Base-by-base conservation (phyloP, 2,113 vertebrate genomes). In the Melanostigma gelatinosum region DNA sequence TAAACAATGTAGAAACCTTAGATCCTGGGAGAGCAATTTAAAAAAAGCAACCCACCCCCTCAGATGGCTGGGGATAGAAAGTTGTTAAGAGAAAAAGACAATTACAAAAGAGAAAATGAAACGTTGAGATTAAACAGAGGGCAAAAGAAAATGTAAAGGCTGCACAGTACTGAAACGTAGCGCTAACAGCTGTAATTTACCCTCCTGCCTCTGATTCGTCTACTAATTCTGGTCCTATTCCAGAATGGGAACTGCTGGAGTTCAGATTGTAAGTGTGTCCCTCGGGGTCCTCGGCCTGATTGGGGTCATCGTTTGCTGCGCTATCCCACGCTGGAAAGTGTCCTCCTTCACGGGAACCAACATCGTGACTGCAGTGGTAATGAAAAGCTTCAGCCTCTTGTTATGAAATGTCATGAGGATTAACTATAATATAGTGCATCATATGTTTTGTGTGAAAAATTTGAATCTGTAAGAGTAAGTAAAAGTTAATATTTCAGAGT, bases 361-460 rank as follows among this genome's bases (percentile, higher is more conserved):
- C 85, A 96, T 96, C 7, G 87, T 96, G 58, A 95, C 91, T 3
- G 94, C 95, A 9, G 93, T 95, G 95, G 95, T 95, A 92, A 76
- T 1, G 6, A 83, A 13, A 64, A 40, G 34, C 62, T 40, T 4
- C 44, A 58, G 57, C 29, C 57, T 16, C 4, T 58, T 22, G 48
- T 22, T 50, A 50, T 50, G 48, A 50, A 2, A 20, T 18, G 18
- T 22, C 48, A 50, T 50, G 18, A 34, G 34, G 34, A 34, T 34
- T 34, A 34, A 34, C 34, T 34, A 34, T 34, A 34, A 34, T 34
- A 34, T 34, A 34, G 34, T 34, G 34, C 34, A 34, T 34, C 34
- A 34, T 34, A 34, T 34, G 5, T 34, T 34, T 34, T 34, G 4
- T 34, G 34, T 34, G 34, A 34, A 34, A 34, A 34, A 34, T 34